Evolutionary conservation across 1,140 invertebrate genomes (phyloP).

Genomic region (Trichomalopsis sarcophagae): DNA sequence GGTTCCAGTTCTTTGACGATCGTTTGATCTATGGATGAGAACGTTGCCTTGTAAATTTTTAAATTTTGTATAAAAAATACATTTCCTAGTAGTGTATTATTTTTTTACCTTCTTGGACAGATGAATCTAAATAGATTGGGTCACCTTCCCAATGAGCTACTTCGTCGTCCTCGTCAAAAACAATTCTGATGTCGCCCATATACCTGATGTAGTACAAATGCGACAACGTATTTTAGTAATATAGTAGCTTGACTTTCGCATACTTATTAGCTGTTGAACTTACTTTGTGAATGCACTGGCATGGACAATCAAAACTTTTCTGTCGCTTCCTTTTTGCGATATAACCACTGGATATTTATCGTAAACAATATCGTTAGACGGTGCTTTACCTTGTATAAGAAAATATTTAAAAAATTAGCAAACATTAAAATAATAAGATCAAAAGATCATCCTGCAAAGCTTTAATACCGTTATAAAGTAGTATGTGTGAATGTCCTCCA

Average conservation of each 20-base stretch:
- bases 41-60: too few species aligned
- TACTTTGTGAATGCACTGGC: constrained; percentile 80
- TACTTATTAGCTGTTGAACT: too few species aligned
- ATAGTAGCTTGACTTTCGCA: too few species aligned
- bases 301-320: constrained; percentile 82
- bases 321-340: constrained; percentile 74
- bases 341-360: constrained; percentile 83
- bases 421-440: too few species aligned
- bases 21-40: constrained; percentile 67
- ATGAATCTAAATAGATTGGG: constrained; percentile 83
- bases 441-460: too few species aligned
- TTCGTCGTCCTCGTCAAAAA: constrained; percentile 84
- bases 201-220: constrained; percentile 55
- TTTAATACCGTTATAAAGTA: constrained; percentile 78
- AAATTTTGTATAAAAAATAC: too few species aligned
- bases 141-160: constrained; percentile 82
- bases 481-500: constrained; percentile 91
- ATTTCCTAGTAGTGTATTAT: too few species aligned
- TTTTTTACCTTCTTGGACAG: constrained; percentile 78
- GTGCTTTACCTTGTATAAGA: constrained; percentile 66
- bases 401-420: too few species aligned
- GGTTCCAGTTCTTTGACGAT: constrained; percentile 76
- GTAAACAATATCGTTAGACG: constrained; percentile 75
- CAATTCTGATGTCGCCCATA: constrained; percentile 75
- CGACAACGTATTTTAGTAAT: too few species aligned